phyloP scores from a whole-genome alignment of 2,888 invertebrate genomes.

The Drosophila engyochracea region DNA sequence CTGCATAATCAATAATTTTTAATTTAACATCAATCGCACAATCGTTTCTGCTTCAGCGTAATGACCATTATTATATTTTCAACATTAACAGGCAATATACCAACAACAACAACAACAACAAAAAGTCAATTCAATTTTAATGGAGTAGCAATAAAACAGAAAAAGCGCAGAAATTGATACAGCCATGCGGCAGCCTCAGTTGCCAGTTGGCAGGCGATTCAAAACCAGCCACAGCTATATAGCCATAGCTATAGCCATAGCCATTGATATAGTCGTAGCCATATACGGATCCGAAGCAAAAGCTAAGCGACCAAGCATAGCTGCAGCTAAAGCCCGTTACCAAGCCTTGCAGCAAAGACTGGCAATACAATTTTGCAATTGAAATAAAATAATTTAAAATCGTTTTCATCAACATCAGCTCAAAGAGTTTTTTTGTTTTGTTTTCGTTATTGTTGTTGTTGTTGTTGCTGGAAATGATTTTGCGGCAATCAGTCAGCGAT shows the following conservation, averaged over 20 bases:
- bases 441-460: not conserved
- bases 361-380: slow-evolving; percentile 75
- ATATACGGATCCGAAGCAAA: slow-evolving; percentile 5
- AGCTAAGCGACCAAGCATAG: slow-evolving; percentile 32
- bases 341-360: slow-evolving; percentile 33
- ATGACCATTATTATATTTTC: slow-evolving; percentile 77
- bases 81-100: slow-evolving; percentile 64
- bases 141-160: slow-evolving; percentile 81
- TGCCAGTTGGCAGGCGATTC: slow-evolving; percentile 10
- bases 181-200: slow-evolving; percentile 63
- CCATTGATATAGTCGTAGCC: not conserved
- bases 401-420: slow-evolving; percentile 83
- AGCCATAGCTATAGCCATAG: not conserved
- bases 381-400: slow-evolving; percentile 83
- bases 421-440: slow-evolving; percentile 64
- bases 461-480: slow-evolving; percentile 63
- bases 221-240: slow-evolving; percentile 3
- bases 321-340: slow-evolving; percentile 31
- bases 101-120: slow-evolving; percentile 43
- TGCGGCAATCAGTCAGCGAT: slow-evolving; percentile 64
- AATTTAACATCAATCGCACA: slow-evolving; percentile 78
- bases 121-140: slow-evolving; percentile 78
- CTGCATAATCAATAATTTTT: slow-evolving; percentile 77
- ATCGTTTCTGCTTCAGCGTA: slow-evolving; percentile 73
- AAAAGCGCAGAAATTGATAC: slow-evolving; percentile 74